phyloP scores from a whole-genome alignment of 2,113 vertebrate genomes.

The Cairina moschata region DNA sequence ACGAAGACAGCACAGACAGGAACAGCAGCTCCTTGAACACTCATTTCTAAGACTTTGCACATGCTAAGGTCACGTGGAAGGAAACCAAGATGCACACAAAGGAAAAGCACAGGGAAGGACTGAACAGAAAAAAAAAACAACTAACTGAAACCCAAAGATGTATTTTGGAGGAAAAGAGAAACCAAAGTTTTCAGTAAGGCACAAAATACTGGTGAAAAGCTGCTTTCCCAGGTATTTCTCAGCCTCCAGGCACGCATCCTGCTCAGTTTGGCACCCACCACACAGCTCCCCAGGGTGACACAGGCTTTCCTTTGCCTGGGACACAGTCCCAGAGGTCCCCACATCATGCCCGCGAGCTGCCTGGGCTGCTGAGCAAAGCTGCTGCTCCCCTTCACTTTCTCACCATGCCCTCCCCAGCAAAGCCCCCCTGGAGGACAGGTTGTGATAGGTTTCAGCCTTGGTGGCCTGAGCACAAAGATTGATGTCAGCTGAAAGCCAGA shows the following conservation, averaged over 20 bases:
- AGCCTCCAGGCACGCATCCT: accelerated
- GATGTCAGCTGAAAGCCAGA: constrained; percentile 18
- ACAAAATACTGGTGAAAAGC: neutral
- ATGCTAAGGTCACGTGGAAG: neutral
- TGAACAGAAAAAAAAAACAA: neutral
- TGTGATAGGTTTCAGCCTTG: neutral
- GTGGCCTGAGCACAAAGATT: neutral
- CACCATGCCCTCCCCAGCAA: neutral
- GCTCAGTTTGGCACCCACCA: too few species aligned
- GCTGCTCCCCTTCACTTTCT: neutral
- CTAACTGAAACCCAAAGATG: neutral
- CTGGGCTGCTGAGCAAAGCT: neutral
- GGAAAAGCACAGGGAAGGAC: neutral
- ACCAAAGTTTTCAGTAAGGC: neutral
- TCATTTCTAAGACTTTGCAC: neutral
- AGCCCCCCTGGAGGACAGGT: neutral
- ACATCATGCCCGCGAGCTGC: accelerated
- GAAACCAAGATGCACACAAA: neutral
- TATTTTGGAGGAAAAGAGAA: neutral
- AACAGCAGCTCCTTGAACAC: neutral
- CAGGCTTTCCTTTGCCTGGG: too few species aligned
- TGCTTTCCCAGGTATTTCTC: neutral
- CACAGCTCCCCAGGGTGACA: too few species aligned
- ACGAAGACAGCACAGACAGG: accelerated
- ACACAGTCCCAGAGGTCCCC: accelerated